These are phyloP conservation scores for Sarcophaga carnaria DNA, from an alignment of 2,888 invertebrate species.

Conservation along the genomic window DNA sequence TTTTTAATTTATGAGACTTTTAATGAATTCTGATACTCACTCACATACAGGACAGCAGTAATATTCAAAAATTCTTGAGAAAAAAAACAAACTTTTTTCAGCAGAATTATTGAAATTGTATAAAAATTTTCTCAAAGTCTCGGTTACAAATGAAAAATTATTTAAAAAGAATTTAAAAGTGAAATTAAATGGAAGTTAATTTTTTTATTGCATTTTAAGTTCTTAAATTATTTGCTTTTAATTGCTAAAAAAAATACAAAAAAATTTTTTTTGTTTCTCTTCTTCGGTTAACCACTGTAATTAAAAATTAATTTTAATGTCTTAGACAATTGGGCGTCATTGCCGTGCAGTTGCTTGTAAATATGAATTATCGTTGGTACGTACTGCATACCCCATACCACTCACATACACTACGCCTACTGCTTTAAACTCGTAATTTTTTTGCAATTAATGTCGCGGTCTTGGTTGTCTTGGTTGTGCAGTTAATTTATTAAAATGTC, in stretches of 20 bases:
- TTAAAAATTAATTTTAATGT: not conserved
- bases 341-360: conserved; percentile 17
- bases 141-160: not conserved
- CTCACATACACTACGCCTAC: not conserved
- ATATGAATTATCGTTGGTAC: not conserved
- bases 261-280: too few relatives aligned
- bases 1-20: conserved; percentile 69
- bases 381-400: too few relatives aligned
- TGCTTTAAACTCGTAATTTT: not conserved
- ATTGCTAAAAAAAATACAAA: too few relatives aligned
- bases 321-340: conserved; percentile 39
- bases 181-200: not conserved
- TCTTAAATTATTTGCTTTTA: not conserved
- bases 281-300: not conserved
- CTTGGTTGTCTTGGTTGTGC: not conserved
- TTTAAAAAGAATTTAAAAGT: not conserved
- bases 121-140: conserved; percentile 2
- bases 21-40: not conserved
- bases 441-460: conserved; percentile 29
- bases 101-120: conserved; percentile 51
- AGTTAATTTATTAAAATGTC: conserved; percentile 1
- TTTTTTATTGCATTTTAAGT: not conserved
- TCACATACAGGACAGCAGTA: conserved; percentile 33
- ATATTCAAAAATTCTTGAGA: conserved; percentile 35
- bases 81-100: conserved; percentile 33